phyloP scores from a whole-genome alignment of 2,113 vertebrate species.

The Chamaetylas fuelleborni region DNA sequence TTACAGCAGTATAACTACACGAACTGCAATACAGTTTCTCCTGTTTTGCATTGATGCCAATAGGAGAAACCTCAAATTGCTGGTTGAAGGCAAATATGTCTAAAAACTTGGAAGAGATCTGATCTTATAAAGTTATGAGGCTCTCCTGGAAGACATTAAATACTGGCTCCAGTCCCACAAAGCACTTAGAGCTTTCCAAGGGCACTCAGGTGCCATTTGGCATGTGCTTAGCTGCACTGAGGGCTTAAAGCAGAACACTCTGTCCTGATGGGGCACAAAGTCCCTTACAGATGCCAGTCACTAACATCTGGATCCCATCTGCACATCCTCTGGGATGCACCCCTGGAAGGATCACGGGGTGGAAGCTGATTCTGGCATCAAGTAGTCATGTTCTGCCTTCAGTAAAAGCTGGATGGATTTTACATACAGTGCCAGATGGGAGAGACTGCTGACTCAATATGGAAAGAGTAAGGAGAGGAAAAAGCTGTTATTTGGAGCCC shows the following conservation, averaged over 20 bases:
- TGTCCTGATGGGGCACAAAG: neutral
- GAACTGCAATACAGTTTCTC: neutral
- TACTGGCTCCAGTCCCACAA: neutral
- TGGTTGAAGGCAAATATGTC: neutral
- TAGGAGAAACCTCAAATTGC: neutral
- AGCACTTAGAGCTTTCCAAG: neutral
- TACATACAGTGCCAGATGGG: neutral
- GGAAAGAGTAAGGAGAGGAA: neutral
- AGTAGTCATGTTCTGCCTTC: neutral
- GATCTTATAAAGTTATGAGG: neutral
- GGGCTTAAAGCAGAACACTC: neutral
- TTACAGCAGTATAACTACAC: neutral
- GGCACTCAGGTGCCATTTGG: neutral
- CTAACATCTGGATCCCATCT: neutral
- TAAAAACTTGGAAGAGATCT: neutral
- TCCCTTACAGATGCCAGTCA: neutral
- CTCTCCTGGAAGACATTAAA: neutral
- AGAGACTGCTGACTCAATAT: neutral
- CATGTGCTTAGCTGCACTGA: neutral
- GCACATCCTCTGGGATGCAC: neutral
- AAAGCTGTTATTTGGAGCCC: neutral
- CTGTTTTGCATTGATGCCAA: neutral
- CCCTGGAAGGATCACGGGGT: neutral
- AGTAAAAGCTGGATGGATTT: neutral
- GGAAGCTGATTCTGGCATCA: neutral